phyloP scores from a whole-genome alignment of 2,888 invertebrate species.

The Diadegma fenestrale region DNA sequence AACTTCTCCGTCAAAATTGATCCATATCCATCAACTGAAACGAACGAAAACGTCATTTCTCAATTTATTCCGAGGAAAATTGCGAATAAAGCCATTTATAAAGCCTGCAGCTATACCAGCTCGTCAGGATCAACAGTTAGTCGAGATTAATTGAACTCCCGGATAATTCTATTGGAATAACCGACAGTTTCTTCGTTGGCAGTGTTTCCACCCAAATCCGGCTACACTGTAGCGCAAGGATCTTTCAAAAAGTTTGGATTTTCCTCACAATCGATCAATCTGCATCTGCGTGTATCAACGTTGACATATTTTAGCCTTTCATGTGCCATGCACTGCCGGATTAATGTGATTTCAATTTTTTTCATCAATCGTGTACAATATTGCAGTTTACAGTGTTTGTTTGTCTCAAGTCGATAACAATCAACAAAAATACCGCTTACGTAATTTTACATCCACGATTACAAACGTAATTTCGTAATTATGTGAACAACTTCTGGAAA shows the following conservation, averaged over 20 bases:
- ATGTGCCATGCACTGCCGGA: background rate
- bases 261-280: background rate
- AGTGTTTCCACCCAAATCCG: constrained; percentile 36
- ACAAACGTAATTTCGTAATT: background rate
- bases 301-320: background rate
- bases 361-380: background rate
- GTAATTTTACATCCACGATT: background rate
- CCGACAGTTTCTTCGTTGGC: constrained; percentile 18
- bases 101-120: constrained; percentile 19
- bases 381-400: background rate
- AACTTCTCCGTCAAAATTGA: background rate
- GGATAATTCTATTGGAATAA: constrained; percentile 61
- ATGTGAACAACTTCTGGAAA: background rate
- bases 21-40: background rate
- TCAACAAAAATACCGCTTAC: background rate
- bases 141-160: constrained; percentile 63
- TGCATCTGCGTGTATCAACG: background rate
- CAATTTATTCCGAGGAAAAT: background rate
- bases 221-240: constrained; percentile 10
- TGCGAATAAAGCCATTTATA: constrained; percentile 44
- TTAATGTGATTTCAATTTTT: background rate
- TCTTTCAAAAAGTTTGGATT: constrained; percentile 1
- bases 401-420: background rate
- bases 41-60: background rate
- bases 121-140: constrained; percentile 55